These are phyloP conservation scores for Xyrauchen texanus DNA, from an alignment of 2,113 vertebrate genomes.

Conservation along the genomic window DNA sequence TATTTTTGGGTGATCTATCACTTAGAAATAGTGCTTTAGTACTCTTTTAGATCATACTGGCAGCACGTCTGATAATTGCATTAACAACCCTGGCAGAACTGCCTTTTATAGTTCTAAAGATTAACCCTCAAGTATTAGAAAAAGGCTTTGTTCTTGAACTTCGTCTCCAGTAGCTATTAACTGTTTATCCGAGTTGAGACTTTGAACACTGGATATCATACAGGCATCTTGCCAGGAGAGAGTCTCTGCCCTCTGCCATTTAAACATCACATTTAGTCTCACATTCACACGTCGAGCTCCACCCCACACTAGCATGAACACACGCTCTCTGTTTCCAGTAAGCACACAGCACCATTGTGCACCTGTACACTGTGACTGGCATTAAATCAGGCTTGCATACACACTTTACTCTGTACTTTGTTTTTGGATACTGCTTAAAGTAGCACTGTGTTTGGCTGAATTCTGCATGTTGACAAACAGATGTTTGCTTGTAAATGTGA, in stretches of 20 bases:
- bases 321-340: constrained; percentile 13
- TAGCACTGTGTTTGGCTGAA: not conserved
- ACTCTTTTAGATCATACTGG: no score
- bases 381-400: not conserved
- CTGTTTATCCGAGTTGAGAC: constrained; percentile 5
- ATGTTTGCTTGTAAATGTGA: constrained; percentile 19
- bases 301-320: not conserved
- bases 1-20: no score
- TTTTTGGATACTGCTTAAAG: not conserved
- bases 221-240: not conserved
- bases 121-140: not conserved
- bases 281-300: constrained; percentile 27
- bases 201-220: not conserved
- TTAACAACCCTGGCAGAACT: not conserved
- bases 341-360: not conserved
- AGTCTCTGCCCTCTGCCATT: not conserved
- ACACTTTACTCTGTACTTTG: not conserved
- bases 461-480: constrained; percentile 4
- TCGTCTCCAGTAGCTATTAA: not conserved
- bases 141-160: no score
- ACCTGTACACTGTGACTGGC: not conserved
- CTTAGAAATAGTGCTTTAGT: no score
- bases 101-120: no score
- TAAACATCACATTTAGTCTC: not conserved
- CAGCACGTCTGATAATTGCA: not conserved